Evolutionary conservation across 1,140 invertebrate genomes (phyloP).

Genomic region (Euwallacea fornicatus): DNA sequence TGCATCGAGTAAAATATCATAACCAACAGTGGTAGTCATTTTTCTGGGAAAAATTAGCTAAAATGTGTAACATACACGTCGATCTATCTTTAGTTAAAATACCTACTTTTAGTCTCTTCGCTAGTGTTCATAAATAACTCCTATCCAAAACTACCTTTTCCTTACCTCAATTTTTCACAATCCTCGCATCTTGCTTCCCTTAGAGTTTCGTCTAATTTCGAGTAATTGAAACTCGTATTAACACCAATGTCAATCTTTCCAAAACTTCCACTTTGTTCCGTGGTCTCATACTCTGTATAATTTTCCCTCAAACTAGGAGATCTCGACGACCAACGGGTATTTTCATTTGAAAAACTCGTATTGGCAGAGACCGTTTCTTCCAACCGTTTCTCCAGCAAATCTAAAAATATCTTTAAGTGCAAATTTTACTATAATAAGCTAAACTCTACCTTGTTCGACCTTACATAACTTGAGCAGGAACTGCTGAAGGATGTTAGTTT

Average conservation of each 20-base stretch:
- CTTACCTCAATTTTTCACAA: slow-evolving; percentile 28
- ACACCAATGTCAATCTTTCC: slow-evolving; percentile 30
- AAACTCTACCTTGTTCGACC: slow-evolving; percentile 4
- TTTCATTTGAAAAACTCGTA: slow-evolving; percentile 38
- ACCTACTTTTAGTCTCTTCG: too few species aligned
- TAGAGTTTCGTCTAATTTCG: slow-evolving; percentile 20
- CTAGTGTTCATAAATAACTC: background rate
- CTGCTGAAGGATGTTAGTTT: slow-evolving; percentile 33
- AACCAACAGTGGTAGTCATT: background rate
- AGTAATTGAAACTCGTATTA: slow-evolving; percentile 32
- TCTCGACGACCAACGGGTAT: slow-evolving; percentile 34
- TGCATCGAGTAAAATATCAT: too few species aligned
- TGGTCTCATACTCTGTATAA: slow-evolving; percentile 35
- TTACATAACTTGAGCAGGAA: slow-evolving; percentile 30
- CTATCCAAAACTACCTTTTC: background rate
- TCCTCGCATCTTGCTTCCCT: slow-evolving; percentile 18
- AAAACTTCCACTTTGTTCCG: slow-evolving; percentile 3
- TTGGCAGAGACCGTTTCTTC: slow-evolving; percentile 6
- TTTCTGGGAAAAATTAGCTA: background rate
- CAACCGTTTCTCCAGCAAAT: too few species aligned
- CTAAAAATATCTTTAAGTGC: too few species aligned
- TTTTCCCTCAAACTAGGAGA: slow-evolving; percentile 23
- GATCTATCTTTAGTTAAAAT: too few species aligned
- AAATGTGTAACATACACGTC: too few species aligned
- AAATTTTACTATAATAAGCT: too few species aligned